These are phyloP conservation scores for Mastacembelus armatus DNA, from an alignment of 2,797 vertebrate genomes.

Conservation along the genomic window DNA sequence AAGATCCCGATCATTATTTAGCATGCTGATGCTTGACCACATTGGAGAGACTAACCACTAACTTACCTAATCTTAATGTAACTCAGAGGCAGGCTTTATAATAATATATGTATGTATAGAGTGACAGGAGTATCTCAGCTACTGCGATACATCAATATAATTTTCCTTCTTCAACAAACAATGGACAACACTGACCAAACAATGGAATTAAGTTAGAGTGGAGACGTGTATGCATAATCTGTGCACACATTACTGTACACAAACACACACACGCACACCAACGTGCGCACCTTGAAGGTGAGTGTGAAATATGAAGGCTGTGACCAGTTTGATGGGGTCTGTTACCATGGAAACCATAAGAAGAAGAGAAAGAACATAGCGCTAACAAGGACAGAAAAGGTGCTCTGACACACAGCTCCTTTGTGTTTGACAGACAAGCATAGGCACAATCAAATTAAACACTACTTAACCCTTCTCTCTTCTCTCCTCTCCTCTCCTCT, in stretches of 20 bases:
- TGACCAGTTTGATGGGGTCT: slow-evolving; percentile 40
- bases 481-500: slow-evolving; percentile 3
- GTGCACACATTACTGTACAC: neutral
- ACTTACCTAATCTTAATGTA: neutral
- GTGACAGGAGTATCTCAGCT: slow-evolving; percentile 1
- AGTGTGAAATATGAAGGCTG: slow-evolving; percentile 35
- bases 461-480: slow-evolving; percentile 43
- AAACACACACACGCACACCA: neutral
- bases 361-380: slow-evolving; percentile 8
- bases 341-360: slow-evolving; percentile 71
- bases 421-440: slow-evolving; percentile 48
- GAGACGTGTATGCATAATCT: neutral
- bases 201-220: slow-evolving; percentile 3
- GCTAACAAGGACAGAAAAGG: slow-evolving; percentile 52
- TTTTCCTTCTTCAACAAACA: too few relatives aligned
- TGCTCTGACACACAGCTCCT: slow-evolving; percentile 31
- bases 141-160: too few relatives aligned
- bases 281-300: slow-evolving; percentile 28
- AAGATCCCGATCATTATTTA: neutral
- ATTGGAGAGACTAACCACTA: neutral
- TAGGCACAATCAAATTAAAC: slow-evolving; percentile 19
- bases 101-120: neutral
- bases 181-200: neutral
- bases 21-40: slow-evolving; percentile 5
- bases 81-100: neutral